Evolutionary conservation across 2,888 invertebrate species (phyloP), one percentile per base, ranked within the genome.

Genomic region (Uloborus plumipes): DNA sequence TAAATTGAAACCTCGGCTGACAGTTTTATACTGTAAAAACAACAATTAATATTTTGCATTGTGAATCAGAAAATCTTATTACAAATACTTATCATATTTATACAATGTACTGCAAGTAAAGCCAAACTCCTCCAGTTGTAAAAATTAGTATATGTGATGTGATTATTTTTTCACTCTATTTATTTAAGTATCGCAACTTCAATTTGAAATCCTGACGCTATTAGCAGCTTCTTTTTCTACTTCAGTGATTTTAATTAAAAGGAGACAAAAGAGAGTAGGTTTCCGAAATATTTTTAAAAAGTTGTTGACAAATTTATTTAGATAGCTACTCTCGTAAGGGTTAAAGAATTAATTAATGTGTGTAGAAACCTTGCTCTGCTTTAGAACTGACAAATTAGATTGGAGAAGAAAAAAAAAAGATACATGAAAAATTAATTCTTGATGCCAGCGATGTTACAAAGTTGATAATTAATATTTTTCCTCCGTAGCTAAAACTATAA

Each of bases 311-410:
- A 64, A 73, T 73, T 73, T 73, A 73, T 55, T 73, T 65, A 55
- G 73, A 73, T 73, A 65, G 51, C 64, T 64, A 31, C 61, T 50
- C 31, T 15, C 15, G 55, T 73, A 65, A 51, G 50, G 59, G 61
- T 72, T 72, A 61, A 72, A 61, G 51, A 72, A 72, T 55, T 73
- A 64, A 73, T 64, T 73, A 64, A 73, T 64, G 26, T 31, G 49
- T 50, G n/a, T 61, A 47, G 73, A 59, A 73, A 73, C 64, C 16
- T 73, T 65, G 11, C 53, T 50, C 61, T 18, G 49, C 71, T 71
- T 71, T 47, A 47, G 58, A 65, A 73, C 62, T 65, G 73, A 53
- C 65, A 55, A 73, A 64, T 73, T 26, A 51, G 31, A 72, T 64
- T 64, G 20, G 65, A 64, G 39, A 62, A 31, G 47, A 20, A 7